phyloP scores from a whole-genome alignment of 2,797 vertebrate genomes.

The Pristis pectinata region DNA sequence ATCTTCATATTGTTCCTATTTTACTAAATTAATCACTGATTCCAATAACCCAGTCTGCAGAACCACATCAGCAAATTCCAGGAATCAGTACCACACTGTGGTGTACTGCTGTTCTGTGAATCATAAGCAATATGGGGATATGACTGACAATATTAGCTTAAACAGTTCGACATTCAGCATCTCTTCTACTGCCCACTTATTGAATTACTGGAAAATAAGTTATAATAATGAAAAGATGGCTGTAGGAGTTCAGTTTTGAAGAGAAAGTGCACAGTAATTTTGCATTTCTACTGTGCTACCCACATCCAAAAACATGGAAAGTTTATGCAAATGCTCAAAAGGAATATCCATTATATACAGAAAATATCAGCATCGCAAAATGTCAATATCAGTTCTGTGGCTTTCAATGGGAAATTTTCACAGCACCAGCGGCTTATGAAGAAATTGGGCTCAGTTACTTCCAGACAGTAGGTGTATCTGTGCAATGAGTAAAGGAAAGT shows the following conservation, averaged over 20 bases:
- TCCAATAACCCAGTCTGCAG: neutral
- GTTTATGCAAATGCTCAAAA: constrained; percentile 4
- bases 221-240: neutral
- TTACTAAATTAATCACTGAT: neutral
- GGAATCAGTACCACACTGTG: neutral
- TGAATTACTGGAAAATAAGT: neutral
- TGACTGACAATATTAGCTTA: neutral
- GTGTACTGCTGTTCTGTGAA: neutral
- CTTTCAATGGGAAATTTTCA: constrained; percentile 3
- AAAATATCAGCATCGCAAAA: neutral
- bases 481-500: neutral
- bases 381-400: neutral
- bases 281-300: neutral
- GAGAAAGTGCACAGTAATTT: neutral
- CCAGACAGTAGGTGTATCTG: neutral
- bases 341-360: neutral
- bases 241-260: neutral
- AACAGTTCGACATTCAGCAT: neutral
- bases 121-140: neutral
- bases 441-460: neutral
- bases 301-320: constrained; percentile 18
- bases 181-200: neutral
- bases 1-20: neutral
- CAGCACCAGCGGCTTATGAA: neutral
- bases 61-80: neutral